Evolutionary conservation across 2,888 invertebrate species (phyloP), one percentile per base, ranked within the genome.

Genomic region (Anodontia alba): DNA sequence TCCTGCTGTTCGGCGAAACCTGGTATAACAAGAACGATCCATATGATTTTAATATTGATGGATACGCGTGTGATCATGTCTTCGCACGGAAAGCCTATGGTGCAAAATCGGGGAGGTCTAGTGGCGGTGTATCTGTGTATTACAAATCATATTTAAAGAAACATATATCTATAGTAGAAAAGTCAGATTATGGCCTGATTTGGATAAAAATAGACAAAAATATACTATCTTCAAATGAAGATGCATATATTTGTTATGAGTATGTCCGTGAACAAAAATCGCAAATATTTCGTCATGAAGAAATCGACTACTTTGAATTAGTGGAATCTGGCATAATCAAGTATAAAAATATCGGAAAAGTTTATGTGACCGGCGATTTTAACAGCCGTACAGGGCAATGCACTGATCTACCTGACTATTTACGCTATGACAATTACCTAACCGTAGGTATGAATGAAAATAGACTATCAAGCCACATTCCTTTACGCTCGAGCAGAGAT

Each of bases 241-340:
- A 57, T 57, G 57, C 57, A 2, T 57, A 26, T 26, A 26, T 57
- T 7, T 57, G 57, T 29, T 57, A 57, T 29, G 17, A 26, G 1
- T 57, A 57, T 57, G 29, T 57, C 8, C 57, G 57, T 10, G 57
- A 57, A 29, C 57, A 20, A 42, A 42, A 69, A 31, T 69, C 69
- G 23, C 26, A 42, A n/a, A 17, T 68, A n/a, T 68, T 43, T 1
- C 12, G 29, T 8, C 33, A 46, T 26, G 26, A 46, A 2, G 69
- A 69, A 46, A 69, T 69, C 20, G 69, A 69, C 12, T 69, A 69
- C 33, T 69, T 42, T 43, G 69, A 69, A 17, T 17, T 69, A 20
- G 10, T 69, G 15, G 69, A 69, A 46, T 10, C 15, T 17, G 5
- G 20, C 29, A 29, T 46, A 26, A 23, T n/a, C 0, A 69, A 29